Evolutionary conservation across 2,888 invertebrate genomes (phyloP), one percentile per base, ranked within the genome.

Genomic region (Agriopis leucophaearia): DNA sequence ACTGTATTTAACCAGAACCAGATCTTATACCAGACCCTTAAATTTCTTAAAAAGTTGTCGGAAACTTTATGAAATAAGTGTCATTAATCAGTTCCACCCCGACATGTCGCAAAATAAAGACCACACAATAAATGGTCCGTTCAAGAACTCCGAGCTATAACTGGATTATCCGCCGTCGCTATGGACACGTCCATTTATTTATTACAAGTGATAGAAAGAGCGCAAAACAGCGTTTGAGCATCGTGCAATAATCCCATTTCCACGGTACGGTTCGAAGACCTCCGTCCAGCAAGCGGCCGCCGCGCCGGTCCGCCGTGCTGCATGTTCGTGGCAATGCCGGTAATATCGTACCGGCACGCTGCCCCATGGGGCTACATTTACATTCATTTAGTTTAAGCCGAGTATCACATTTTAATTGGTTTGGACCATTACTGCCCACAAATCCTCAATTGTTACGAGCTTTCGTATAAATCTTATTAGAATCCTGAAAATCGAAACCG

Each of bases 241-340:
- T 86, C 89, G 89, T 83, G 88, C 87, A 88, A 87, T 90, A 91
- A 91, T 91, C 88, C 86, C 86, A 90, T 91, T 91, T 91, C 88
- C 89, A 91, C 89, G 90, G 89, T 87, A 73, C 71, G 87, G 90
- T 90, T 90, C 88, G 87, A 81, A 90, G 89, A 90, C 88, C 88
- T 81, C 86, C 78, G 79, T 35, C 58, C 66, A 71, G 64, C 70
- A 65, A 72, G 58, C 66, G 57, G 35, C 16, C 71, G 55, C 57
- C 62, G 51, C 65, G 72, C 18, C 51, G 38, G 73, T 67, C 66
- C 64, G 64, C 71, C 65, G 73, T 45, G 62, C 52, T 8, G 48
- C 48, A 59, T 18, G 73, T 77, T 82, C 77, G 81, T 82, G 12
- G 12, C 45, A 76, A 54, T 42, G 73, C 75, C 42, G 44, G 55